phyloP scores from a whole-genome alignment of 2,797 vertebrate species.

The Enteromius viviparus region DNA sequence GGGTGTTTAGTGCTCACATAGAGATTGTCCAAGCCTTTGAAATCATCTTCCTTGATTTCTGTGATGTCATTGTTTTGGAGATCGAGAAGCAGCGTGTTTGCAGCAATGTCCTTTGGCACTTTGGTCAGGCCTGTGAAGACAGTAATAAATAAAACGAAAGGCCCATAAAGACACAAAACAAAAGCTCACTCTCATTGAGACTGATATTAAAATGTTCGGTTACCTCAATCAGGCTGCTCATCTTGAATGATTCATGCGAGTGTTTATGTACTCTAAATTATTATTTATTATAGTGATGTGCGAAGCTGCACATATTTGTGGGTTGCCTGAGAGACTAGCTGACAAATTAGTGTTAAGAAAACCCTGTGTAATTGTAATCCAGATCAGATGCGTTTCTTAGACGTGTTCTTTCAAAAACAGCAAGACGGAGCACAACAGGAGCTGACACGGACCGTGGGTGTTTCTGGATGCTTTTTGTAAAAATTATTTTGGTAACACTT shows the following conservation, averaged over 20 bases:
- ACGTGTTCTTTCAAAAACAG: not conserved
- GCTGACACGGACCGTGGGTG: not conserved
- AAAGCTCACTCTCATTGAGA: not conserved
- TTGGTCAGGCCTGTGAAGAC: conserved; percentile 83
- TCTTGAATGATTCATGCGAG: not conserved
- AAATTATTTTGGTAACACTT: not conserved
- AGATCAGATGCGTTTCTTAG: not conserved
- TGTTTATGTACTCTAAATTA: not conserved
- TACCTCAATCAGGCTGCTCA: not conserved
- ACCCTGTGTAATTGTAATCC: not conserved
- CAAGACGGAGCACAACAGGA: not conserved
- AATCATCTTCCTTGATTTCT: conserved; percentile 94
- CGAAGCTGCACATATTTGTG: not conserved
- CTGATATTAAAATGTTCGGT: not conserved
- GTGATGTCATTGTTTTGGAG: conserved; percentile 98
- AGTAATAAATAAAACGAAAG: not conserved
- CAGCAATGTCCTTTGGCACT: conserved; percentile 89
- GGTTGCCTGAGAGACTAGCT: not conserved
- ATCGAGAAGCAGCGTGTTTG: conserved; percentile 90
- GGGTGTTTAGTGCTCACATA: conserved; percentile 81
- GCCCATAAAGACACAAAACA: not conserved
- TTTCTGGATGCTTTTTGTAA: not conserved
- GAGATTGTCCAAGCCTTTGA: conserved; percentile 88
- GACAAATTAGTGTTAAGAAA: not conserved
- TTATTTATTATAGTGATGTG: not conserved